Percentiles rank a stretch among this genome's conserved stretches.
Conservation (phyloP, 1,140 invertebrate species). For the Polypedilum vanderplanki region DNA sequence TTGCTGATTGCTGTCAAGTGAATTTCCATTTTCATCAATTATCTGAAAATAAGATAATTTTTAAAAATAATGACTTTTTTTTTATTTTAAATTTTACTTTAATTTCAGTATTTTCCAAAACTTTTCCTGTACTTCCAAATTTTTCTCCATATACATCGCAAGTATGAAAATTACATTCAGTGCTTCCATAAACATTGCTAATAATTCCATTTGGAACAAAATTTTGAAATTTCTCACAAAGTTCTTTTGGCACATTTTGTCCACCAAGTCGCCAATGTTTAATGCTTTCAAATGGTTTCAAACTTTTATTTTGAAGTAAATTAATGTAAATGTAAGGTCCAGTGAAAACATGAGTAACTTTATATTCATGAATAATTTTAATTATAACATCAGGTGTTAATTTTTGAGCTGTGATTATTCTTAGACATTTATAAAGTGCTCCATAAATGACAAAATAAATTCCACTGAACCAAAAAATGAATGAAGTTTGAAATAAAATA, state of each 20-base stretch:
- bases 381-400: slow-evolving; percentile 39
- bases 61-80: neutral
- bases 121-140: neutral
- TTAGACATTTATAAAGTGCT: slow-evolving; percentile 38
- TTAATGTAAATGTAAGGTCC: slow-evolving; percentile 37
- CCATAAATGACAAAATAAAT: slow-evolving; percentile 40
- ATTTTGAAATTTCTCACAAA: slow-evolving; percentile 4
- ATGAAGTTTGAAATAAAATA: slow-evolving; percentile 29
- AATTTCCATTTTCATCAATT: slow-evolving; percentile 25
- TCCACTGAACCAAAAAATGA: slow-evolving; percentile 40
- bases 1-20: slow-evolving; percentile 36
- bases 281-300: slow-evolving; percentile 34
- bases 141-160: neutral
- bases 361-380: slow-evolving; percentile 39
- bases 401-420: slow-evolving; percentile 39
- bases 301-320: slow-evolving; percentile 36
- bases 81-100: neutral
- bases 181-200: slow-evolving; percentile 28
- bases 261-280: neutral
- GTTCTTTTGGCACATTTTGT: neutral
- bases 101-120: neutral
- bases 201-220: slow-evolving; percentile 29
- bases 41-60: neutral
- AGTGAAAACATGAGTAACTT: slow-evolving; percentile 38
- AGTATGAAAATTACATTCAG: neutral